A percentile compares a stretch with the other conserved stretches of the same genome.
Evolutionary conservation across 1,140 invertebrate species (phyloP).

Genomic region (Drosophila saltans): DNA sequence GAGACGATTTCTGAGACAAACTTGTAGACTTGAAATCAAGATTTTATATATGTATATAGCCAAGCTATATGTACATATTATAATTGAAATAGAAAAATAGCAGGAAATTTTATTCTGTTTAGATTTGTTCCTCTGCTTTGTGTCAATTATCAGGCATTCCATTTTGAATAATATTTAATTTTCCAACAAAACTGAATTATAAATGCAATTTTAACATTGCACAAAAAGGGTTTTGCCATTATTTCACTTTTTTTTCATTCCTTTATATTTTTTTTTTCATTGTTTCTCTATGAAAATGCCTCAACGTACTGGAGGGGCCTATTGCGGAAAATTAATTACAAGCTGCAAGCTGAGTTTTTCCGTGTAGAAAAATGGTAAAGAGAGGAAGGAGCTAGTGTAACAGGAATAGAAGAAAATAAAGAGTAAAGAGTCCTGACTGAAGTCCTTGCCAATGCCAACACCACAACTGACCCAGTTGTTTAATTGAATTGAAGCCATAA

Average conservation of each 20-base stretch:
- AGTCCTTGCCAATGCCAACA: conserved; percentile 56
- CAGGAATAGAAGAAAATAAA: background rate
- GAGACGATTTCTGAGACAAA: no score
- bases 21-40: no score
- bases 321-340: conserved; percentile 55
- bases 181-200: conserved; percentile 40
- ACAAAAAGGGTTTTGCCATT: conserved; percentile 37
- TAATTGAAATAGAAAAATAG: no score
- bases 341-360: conserved; percentile 41
- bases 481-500: conserved; percentile 82
- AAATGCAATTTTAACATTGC: conserved; percentile 45
- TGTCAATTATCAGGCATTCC: background rate
- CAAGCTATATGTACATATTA: no score
- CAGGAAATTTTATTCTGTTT: background rate
- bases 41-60: no score
- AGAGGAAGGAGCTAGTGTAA: background rate
- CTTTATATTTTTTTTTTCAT: conserved; percentile 31
- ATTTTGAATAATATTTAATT: conserved; percentile 45
- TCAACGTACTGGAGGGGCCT: conserved; percentile 15
- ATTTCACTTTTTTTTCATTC: conserved; percentile 1
- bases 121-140: background rate
- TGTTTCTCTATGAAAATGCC: conserved; percentile 35
- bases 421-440: conserved; percentile 6
- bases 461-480: conserved; percentile 74
- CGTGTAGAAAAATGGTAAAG: background rate